phyloP scores from a whole-genome alignment of 2,888 invertebrate species.

The Drosophila differens region DNA sequence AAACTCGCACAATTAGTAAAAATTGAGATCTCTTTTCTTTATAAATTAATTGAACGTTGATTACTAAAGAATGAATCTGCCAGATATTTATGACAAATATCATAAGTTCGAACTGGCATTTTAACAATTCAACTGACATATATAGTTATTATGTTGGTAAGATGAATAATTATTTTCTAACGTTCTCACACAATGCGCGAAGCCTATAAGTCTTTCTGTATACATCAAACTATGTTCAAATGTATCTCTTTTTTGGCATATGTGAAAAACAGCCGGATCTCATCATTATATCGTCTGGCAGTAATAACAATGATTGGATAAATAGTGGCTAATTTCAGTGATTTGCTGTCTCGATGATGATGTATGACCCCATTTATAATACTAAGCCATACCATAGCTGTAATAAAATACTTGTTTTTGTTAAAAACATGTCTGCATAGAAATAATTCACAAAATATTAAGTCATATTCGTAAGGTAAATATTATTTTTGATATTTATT shows the following conservation, averaged over 20 bases:
- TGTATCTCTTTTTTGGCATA: background rate
- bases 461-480: background rate
- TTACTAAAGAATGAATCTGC: constrained; percentile 5
- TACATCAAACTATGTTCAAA: constrained; percentile 1
- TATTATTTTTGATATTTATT: background rate
- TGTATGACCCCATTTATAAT: constrained; percentile 4
- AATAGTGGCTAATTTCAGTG: constrained; percentile 1
- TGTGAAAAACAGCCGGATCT: constrained; percentile 3
- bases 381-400: background rate
- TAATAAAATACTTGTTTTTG: background rate
- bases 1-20: constrained; percentile 29
- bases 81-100: constrained; percentile 7
- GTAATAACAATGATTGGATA: constrained; percentile 2
- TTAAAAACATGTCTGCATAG: background rate
- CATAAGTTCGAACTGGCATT: background rate
- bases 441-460: background rate
- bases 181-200: background rate
- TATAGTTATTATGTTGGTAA: background rate
- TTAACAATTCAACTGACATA: background rate
- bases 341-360: constrained; percentile 2
- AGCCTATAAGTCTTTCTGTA: background rate
- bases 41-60: constrained; percentile 10
- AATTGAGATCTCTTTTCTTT: constrained; percentile 3
- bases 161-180: background rate
- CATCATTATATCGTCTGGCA: constrained; percentile 29